These are phyloP conservation scores for Centropus bengalensis DNA, from an alignment of 2,113 vertebrate genomes.

Conservation along the genomic window DNA sequence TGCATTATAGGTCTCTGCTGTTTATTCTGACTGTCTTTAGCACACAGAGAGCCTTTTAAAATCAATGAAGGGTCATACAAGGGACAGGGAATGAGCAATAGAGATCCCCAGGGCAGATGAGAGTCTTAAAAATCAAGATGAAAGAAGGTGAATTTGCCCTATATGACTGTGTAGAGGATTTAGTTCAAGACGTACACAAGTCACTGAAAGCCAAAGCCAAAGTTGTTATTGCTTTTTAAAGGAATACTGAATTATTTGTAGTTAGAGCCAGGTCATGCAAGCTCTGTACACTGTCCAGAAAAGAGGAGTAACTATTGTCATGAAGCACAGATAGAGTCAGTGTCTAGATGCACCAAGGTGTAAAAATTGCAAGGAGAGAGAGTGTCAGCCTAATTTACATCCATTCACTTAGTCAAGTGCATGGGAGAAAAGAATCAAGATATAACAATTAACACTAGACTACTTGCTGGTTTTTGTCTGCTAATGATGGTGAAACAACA, in stretches of 20 bases:
- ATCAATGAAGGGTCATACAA: background rate
- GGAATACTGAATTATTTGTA: background rate
- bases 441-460: background rate
- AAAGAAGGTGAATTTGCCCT: background rate
- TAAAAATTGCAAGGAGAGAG: background rate
- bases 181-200: background rate
- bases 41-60: background rate
- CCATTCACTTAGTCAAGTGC: background rate
- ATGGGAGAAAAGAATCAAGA: background rate
- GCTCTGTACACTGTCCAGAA: background rate
- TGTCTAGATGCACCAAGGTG: accelerated
- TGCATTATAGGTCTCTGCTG: background rate
- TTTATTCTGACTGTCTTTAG: background rate
- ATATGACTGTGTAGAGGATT: background rate
- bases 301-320: background rate
- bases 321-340: background rate
- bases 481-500: background rate
- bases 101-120: background rate
- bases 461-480: background rate
- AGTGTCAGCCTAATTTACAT: background rate
- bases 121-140: background rate
- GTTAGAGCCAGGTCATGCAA: background rate
- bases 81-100: background rate
- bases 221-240: background rate
- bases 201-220: background rate